A percentile compares a stretch with the other conserved stretches of the same genome.
These are phyloP conservation scores for Regulus satrapa DNA, from an alignment of 2,113 vertebrate species.

Conservation along the genomic window DNA sequence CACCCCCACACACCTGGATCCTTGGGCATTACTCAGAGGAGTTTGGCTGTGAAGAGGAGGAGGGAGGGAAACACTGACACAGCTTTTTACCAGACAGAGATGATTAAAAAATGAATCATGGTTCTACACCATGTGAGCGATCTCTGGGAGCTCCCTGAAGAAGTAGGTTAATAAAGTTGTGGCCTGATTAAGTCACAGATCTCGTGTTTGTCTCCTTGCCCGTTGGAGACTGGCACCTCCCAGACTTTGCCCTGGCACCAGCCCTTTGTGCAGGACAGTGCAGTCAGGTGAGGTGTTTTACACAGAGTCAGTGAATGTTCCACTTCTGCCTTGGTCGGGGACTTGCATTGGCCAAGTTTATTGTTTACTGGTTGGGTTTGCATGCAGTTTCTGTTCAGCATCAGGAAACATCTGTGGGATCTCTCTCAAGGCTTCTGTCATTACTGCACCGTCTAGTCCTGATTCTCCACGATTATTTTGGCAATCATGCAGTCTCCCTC, in stretches of 20 bases:
- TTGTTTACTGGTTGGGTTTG: neutral
- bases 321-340: neutral
- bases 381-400: neutral
- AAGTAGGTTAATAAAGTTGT: slow-evolving; percentile 37
- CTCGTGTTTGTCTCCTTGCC: neutral
- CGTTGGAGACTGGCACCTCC: neutral
- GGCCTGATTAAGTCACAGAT: slow-evolving; percentile 12
- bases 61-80: neutral
- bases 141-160: neutral
- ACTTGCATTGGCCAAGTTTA: neutral
- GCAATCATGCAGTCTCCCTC: neutral
- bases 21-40: neutral
- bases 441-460: neutral
- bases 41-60: neutral
- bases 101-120: slow-evolving; percentile 23
- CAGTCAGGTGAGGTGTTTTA: neutral
- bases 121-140: neutral
- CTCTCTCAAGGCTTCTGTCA: neutral
- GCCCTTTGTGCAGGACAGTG: neutral
- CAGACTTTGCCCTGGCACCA: neutral
- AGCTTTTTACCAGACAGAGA: slow-evolving; percentile 18
- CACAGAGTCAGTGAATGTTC: neutral
- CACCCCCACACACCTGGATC: neutral
- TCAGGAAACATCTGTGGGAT: neutral
- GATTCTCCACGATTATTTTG: neutral